Percentiles rank a stretch among this genome's conserved stretches.
phyloP scores from a whole-genome alignment of 2,113 vertebrate species.

The Ivindomyrus marchei region DNA sequence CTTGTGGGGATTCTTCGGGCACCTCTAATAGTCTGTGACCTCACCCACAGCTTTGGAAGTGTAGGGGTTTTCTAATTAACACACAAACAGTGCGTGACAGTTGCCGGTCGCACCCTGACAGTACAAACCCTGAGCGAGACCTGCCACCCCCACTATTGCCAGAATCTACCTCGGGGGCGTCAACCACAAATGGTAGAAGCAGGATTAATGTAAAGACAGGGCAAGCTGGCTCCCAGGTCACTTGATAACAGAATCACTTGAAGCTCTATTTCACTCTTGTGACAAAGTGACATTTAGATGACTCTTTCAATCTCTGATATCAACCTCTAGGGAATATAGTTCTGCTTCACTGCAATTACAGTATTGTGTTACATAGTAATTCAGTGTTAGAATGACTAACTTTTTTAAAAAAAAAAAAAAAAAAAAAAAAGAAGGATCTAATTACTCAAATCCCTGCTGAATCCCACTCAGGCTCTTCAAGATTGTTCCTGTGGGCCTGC shows the following conservation, averaged over 20 bases:
- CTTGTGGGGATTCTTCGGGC: neutral
- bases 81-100: neutral
- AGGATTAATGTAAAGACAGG: neutral
- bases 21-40: neutral
- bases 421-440: neutral
- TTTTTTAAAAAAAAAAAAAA: neutral
- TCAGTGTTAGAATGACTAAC: neutral
- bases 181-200: neutral
- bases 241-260: neutral
- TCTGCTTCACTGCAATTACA: neutral
- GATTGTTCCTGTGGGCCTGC: neutral
- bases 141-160: neutral
- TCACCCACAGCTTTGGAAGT: neutral
- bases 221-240: neutral
- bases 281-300: neutral
- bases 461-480: neutral
- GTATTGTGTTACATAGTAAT: neutral
- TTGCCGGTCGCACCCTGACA: neutral
- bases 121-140: neutral
- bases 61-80: neutral
- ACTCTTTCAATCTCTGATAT: neutral
- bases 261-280: constrained; percentile 7
- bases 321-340: neutral
- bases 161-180: neutral
- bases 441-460: constrained; percentile 21